Evolutionary conservation across 2,888 invertebrate genomes (phyloP).

Genomic region (Andricus quercusramuli): DNA sequence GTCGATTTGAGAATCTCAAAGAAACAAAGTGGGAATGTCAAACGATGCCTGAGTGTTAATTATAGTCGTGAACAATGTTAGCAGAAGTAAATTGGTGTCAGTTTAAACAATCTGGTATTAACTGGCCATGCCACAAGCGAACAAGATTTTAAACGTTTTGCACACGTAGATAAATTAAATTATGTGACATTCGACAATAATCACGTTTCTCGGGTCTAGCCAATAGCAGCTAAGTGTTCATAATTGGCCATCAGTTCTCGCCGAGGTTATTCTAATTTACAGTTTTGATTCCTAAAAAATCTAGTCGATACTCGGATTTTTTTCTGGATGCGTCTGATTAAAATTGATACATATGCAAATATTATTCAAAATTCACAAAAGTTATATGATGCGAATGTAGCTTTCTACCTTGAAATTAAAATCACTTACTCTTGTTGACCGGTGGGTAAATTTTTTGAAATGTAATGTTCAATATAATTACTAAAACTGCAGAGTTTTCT

Average conservation of each 20-base stretch:
- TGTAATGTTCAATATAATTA: neutral
- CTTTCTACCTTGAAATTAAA: neutral
- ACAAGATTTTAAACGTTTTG: neutral
- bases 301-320: neutral
- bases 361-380: neutral
- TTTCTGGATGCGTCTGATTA: neutral
- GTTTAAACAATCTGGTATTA: neutral
- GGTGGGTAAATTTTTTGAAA: neutral
- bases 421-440: neutral
- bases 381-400: neutral
- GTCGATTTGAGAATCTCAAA: neutral
- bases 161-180: slow-evolving; percentile 2
- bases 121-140: neutral
- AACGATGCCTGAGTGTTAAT: neutral
- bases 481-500: neutral
- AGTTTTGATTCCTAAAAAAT: neutral
- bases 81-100: neutral
- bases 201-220: neutral
- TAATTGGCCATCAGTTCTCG: neutral
- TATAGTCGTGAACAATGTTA: neutral
- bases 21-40: neutral
- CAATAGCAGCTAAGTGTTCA: neutral
- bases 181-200: neutral
- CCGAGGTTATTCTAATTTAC: neutral
- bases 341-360: neutral